These are phyloP conservation scores for Crypturellus tataupa DNA, from an alignment of 2,797 vertebrate genomes.

Conservation along the genomic window DNA sequence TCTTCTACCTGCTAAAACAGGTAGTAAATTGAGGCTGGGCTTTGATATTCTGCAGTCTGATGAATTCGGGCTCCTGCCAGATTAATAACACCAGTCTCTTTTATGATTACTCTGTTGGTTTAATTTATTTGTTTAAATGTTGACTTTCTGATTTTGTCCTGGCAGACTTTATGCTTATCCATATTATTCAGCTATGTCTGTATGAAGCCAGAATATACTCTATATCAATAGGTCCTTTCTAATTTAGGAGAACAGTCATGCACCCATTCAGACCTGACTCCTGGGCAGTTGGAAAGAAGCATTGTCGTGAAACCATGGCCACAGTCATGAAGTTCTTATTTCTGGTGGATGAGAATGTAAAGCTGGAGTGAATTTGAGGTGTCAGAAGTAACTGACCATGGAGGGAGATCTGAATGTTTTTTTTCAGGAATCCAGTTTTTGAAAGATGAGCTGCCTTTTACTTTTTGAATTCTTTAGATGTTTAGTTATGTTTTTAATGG, in stretches of 20 bases:
- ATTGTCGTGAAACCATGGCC: background rate
- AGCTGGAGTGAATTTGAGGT: background rate
- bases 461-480: background rate
- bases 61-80: background rate
- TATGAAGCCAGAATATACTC: background rate
- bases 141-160: background rate
- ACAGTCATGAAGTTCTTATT: background rate
- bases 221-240: background rate
- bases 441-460: background rate
- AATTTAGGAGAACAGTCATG: background rate
- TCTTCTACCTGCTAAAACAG: background rate
- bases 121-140: background rate
- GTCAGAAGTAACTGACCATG: background rate
- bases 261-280: accelerated
- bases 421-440: background rate
- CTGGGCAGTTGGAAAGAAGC: background rate
- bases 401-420: background rate
- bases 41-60: background rate
- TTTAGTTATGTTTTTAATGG: background rate
- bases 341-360: background rate
- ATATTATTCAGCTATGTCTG: background rate
- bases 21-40: background rate
- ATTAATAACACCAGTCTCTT: background rate
- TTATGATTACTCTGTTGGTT: background rate
- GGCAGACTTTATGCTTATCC: background rate